phyloP scores from a whole-genome alignment of 1,140 invertebrate genomes.

The Zelostemma sp. region DNA sequence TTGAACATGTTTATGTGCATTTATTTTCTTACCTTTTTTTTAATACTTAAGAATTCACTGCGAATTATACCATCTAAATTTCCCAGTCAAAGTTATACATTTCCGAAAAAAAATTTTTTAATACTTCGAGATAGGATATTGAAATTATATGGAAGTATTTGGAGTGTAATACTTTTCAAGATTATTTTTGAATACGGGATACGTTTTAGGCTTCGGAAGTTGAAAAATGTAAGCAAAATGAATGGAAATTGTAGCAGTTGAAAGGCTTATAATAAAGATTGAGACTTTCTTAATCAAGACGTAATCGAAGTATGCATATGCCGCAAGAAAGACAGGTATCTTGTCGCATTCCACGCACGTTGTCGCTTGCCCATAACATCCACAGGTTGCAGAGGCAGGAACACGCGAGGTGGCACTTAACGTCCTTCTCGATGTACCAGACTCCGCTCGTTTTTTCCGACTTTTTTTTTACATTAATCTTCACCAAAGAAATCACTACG shows the following conservation, averaged over 20 bases:
- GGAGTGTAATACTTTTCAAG: too few species aligned
- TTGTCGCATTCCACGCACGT: constrained; percentile 45
- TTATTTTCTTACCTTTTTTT: too few species aligned
- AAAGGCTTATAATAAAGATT: constrained; percentile 17
- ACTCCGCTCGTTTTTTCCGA: constrained; percentile 17
- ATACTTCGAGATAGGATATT: too few species aligned
- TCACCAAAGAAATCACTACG: constrained; percentile 42
- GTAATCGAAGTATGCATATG: constrained; percentile 37
- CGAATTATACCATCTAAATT: too few species aligned
- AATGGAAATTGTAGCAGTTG: neutral
- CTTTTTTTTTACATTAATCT: constrained; percentile 36
- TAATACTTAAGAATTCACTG: too few species aligned
- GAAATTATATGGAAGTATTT: too few species aligned
- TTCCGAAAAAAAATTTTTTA: too few species aligned
- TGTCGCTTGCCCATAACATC: constrained; percentile 45
- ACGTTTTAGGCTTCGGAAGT: too few species aligned
- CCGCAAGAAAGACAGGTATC: constrained; percentile 38
- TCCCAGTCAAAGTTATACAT: too few species aligned
- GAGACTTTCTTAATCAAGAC: constrained; percentile 41
- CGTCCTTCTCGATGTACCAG: constrained; percentile 39
- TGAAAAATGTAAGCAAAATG: too few species aligned
- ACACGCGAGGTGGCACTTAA: constrained; percentile 46
- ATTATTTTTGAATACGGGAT: too few species aligned
- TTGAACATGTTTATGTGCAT: too few species aligned
- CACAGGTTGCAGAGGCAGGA: constrained; percentile 34